These are phyloP conservation scores for Girardia tigrina DNA, from an alignment of 2,888 invertebrate genomes.

Conservation along the genomic window DNA sequence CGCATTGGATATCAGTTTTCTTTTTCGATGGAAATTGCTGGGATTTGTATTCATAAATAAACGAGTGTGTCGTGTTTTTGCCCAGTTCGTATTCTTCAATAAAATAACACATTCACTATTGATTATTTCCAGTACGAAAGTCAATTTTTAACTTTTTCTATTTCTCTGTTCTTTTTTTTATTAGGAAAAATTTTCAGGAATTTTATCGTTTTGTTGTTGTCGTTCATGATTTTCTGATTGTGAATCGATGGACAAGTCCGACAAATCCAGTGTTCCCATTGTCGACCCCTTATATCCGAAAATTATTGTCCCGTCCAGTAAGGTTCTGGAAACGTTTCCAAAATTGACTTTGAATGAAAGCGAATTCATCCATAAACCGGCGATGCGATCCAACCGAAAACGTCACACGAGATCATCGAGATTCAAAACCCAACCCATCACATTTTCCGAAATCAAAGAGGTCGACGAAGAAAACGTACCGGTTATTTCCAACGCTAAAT, in stretches of 20 bases:
- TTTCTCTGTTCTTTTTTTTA: too few species aligned
- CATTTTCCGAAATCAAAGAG: constrained; percentile 65
- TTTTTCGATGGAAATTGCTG: not conserved
- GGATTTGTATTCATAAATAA: not conserved
- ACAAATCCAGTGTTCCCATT: not conserved
- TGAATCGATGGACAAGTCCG: not conserved
- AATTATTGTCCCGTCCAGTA: not conserved
- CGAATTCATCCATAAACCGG: not conserved
- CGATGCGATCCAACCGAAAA: not conserved
- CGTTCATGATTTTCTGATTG: not conserved
- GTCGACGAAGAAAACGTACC: constrained; percentile 57
- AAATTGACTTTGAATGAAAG: constrained; percentile 25
- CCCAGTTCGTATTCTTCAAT: not conserved
- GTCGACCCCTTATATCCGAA: not conserved
- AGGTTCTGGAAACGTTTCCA: constrained; percentile 25
- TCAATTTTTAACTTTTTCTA: not conserved
- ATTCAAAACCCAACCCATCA: constrained; percentile 61
- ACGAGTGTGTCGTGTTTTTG: not conserved
- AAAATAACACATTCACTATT: not conserved
- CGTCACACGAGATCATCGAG: constrained; percentile 52
- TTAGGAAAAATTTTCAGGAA: not conserved
- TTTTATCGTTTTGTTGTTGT: not conserved
- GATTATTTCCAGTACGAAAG: not conserved
- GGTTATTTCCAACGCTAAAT: not conserved
- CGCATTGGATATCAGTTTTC: not conserved